Evolutionary conservation across 2,797 vertebrate genomes (phyloP), one percentile per base, ranked within the genome.

Genomic region (Lindbergichthys nudifrons): DNA sequence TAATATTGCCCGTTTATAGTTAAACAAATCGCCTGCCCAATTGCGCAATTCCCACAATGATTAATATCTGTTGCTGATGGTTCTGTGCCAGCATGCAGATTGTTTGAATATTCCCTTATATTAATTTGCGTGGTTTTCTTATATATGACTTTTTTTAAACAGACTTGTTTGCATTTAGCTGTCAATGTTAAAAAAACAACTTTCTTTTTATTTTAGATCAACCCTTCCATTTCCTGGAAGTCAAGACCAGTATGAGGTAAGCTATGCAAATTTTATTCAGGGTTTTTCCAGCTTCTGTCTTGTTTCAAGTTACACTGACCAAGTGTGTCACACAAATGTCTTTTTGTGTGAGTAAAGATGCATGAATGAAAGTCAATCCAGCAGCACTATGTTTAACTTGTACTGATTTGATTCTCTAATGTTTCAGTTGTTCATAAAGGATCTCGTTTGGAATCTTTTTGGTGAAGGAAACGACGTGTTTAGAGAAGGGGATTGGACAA

Each of bases 241-340:
- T 0, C 96, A 97, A 87, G 96, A 97, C 11, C 95, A 97, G 65
- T 99, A 99, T 95, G 96, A 98, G 96, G 98, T 99, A 93, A 96
- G 74, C 16, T 19, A 2, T 11, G 48, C 23, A 3, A 2, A 72
- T 71, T 60, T 68, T 8, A 46, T 53, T 68, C 13, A 66, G 41
- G 19, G 9, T 5, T 1, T 57, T 23, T n/a, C 6, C 53, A 41
- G 1, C 26, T 46, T 50, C 12, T 2, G 5, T 41, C 11, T 53
- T 26, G 13, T 26, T n/a, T 66, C 10, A 60, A 36, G 4, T 16
- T 48, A 16, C 52, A 36, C 6, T 36, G 32, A 7, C 32, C 32
- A 36, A 36, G 32, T 7, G 7, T 36, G 8, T 36, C 7, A 36
- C 8, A 9, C 32, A 32, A 32, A 32, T 32, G 32, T 1, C 32